Conservation (phyloP, 2,113 vertebrate genomes). For the Myiopsitta monachus region DNA sequence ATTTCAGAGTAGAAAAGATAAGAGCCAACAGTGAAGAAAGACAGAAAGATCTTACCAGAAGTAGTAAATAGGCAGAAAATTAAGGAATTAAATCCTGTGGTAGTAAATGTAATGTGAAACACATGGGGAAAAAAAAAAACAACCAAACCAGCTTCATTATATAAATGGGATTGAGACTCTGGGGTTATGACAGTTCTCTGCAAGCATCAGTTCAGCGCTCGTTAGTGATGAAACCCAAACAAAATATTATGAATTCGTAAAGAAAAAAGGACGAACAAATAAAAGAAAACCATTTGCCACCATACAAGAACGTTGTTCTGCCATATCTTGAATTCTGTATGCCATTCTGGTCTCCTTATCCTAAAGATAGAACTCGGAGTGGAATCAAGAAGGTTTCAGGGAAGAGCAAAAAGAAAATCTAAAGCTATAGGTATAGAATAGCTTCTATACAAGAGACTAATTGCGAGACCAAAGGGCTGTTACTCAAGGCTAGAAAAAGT, state of each 20-base stretch:
- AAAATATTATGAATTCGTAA: neutral
- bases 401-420: neutral
- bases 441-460: neutral
- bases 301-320: neutral
- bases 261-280: neutral
- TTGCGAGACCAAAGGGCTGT: neutral
- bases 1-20: neutral
- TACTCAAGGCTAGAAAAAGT: neutral
- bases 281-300: neutral
- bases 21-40: neutral
- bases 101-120: neutral
- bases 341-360: neutral
- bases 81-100: neutral
- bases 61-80: neutral
- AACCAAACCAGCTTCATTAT: neutral
- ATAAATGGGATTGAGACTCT: neutral
- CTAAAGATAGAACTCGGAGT: neutral
- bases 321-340: fast-evolving
- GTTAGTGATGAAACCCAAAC: neutral
- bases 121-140: neutral
- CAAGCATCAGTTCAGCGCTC: neutral
- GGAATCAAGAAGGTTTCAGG: neutral
- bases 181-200: neutral
- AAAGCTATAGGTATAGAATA: neutral
- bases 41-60: neutral